These are phyloP conservation scores for Lasioglossum villosulum DNA, from an alignment of 2,888 invertebrate genomes.

Conservation along the genomic window DNA sequence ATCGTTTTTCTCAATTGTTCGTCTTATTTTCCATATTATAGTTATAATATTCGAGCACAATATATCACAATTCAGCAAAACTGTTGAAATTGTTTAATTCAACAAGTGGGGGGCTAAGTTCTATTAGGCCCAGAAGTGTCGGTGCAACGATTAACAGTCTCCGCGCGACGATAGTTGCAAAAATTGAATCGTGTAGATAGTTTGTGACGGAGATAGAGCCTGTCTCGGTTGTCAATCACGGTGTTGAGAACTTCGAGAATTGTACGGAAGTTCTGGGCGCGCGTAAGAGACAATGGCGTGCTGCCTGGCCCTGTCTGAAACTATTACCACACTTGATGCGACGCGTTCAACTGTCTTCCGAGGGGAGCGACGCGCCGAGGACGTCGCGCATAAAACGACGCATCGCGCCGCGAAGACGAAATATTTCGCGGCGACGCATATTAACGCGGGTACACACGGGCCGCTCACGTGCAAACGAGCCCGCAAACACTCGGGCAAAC, in stretches of 20 bases:
- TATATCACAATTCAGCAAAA: no score
- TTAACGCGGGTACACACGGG: conserved; percentile 23
- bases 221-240: neutral
- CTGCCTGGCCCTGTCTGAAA: neutral
- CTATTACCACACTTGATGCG: conserved; percentile 3
- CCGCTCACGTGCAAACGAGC: conserved; percentile 32
- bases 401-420: conserved; percentile 8
- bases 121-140: neutral
- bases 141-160: neutral
- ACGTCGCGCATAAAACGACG: conserved; percentile 10
- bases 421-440: conserved; percentile 20
- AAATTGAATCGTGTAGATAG: neutral
- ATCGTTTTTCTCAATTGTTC: no score
- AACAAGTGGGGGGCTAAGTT: no score
- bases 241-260: neutral
- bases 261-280: neutral
- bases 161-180: neutral
- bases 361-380: neutral
- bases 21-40: no score
- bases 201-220: neutral
- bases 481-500: conserved; percentile 33
- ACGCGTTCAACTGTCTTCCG: conserved; percentile 12
- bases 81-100: no score
- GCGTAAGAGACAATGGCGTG: neutral
- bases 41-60: no score